Evolutionary conservation across 2,797 vertebrate species (phyloP).

Genomic region (Prunella strophiata): DNA sequence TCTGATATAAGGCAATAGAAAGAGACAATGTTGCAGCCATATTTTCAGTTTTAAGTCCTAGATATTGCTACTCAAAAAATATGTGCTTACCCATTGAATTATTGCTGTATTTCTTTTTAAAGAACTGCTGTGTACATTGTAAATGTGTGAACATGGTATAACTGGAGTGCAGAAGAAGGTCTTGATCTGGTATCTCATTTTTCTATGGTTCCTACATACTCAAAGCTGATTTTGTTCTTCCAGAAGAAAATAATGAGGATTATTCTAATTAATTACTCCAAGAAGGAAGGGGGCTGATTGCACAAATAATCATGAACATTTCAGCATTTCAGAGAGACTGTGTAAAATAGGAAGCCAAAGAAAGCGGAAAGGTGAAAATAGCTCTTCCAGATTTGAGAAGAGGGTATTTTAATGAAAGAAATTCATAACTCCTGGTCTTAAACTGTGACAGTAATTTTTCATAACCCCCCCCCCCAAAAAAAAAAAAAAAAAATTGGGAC

Average conservation of each 20-base stretch:
- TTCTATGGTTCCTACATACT: background rate
- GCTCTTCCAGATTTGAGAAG: background rate
- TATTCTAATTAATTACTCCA: slow-evolving; percentile 24
- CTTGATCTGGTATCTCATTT: background rate
- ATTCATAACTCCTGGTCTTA: background rate
- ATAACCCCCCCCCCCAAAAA: background rate
- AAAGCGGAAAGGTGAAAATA: background rate
- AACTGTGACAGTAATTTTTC: background rate
- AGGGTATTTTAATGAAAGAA: background rate
- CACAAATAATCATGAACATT: background rate
- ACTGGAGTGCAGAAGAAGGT: background rate
- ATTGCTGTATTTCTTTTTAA: background rate
- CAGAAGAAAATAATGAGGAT: background rate
- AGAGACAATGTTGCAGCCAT: background rate
- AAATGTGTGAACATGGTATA: background rate
- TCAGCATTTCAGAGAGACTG: background rate
- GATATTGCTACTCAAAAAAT: background rate
- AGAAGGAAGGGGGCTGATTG: slow-evolving; percentile 6
- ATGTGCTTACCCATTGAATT: rapidly evolving
- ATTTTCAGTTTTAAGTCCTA: background rate
- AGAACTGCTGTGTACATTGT: background rate
- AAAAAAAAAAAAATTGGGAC: background rate
- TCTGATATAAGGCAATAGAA: background rate
- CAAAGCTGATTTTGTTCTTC: background rate
- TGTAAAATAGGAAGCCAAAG: background rate